Evolutionary conservation across 2,888 invertebrate species (phyloP), one percentile per base, ranked within the genome.

Genomic region (Argyresthia albistria): DNA sequence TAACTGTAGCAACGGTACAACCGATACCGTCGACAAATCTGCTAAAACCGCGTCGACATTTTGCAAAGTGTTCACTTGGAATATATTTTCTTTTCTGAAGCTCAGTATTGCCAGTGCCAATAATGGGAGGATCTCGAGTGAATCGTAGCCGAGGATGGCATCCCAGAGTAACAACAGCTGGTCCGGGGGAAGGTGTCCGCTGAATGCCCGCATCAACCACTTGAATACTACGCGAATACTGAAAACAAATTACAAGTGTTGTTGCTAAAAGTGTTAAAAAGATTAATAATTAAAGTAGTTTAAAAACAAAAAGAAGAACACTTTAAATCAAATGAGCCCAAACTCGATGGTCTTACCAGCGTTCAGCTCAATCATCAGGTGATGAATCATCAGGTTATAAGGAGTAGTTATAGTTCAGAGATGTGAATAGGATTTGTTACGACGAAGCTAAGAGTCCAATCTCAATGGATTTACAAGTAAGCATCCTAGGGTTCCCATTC

Each of bases 151-250:
- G 10, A 98, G 88, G 56, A 91, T 89, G 63, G 97, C 88, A 76
- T 98, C 98, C 98, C 98, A 98, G 11, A 98, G 87, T 45, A 95
- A 91, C 3, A 98, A 84, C 1, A 98, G 89, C 75, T 98, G 97
- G 67, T 97, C 97, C 0, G 97, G 97, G 0, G 96, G 94, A 49
- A 98, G 86, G 69, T 97, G 97, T 0, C 98, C 98, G 64, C 97
- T 97, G 75, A 98, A 98, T 1, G 96, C 98, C 58, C 97, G 89
- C 93, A 98, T 97, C 47, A 98, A 78, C 98, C 98, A 98, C 77
- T 98, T 97, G 74, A 98, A 97, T 1, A 97, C 96, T 35, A 98
- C 92, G 65, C 94, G 91, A 52, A 98, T 89, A 2, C 97, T 98
- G 73, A 10, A 74, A 57, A 70, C 65, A 43, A 50, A 59, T 35